A percentile compares a stretch with the other conserved stretches of the same genome.
Conservation (phyloP, 2,888 invertebrate species). For the Parthenolecanium corni region DNA sequence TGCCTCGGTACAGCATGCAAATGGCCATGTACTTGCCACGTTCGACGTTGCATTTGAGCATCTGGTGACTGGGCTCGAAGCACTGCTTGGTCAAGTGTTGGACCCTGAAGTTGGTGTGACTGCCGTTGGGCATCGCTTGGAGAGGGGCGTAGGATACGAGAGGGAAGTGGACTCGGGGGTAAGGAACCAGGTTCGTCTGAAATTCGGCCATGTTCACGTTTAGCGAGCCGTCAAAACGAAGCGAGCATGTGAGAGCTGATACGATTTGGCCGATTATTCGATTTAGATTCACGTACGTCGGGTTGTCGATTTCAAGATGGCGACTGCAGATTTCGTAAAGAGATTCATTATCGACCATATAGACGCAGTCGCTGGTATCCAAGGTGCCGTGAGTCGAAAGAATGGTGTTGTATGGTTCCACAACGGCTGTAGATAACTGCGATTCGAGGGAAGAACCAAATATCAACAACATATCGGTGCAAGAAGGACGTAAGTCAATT, state of each 20-base stretch:
- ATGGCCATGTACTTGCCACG: slow-evolving; percentile 8
- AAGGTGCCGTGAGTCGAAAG: not conserved
- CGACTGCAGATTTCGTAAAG: not conserved
- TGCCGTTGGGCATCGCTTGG: not conserved
- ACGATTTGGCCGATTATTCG: not conserved
- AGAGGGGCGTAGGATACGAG: not conserved
- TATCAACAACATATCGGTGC: too few species aligned
- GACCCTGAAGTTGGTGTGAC: not conserved
- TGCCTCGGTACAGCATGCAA: slow-evolving; percentile 6
- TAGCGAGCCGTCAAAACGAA: slow-evolving; percentile 1
- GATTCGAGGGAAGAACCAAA: not conserved
- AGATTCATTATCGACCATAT: slow-evolving; percentile 8
- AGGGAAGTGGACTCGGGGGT: slow-evolving; percentile 3
- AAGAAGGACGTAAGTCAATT: too few species aligned
- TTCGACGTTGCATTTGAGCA: not conserved
- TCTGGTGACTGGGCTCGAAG: not conserved
- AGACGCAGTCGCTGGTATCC: slow-evolving; percentile 3
- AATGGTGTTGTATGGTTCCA: slow-evolving; percentile 6
- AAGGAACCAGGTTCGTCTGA: slow-evolving; percentile 6
- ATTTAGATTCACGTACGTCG: slow-evolving; percentile 2
- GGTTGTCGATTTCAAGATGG: not conserved
- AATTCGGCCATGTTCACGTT: slow-evolving; percentile 7
- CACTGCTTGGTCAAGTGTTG: not conserved
- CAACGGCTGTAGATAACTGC: slow-evolving; percentile 6
- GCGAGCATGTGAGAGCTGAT: not conserved